Evolutionary conservation across 2,888 invertebrate species (phyloP), one percentile per base, ranked within the genome.

Genomic region (Trypoxylon attenuatum): DNA sequence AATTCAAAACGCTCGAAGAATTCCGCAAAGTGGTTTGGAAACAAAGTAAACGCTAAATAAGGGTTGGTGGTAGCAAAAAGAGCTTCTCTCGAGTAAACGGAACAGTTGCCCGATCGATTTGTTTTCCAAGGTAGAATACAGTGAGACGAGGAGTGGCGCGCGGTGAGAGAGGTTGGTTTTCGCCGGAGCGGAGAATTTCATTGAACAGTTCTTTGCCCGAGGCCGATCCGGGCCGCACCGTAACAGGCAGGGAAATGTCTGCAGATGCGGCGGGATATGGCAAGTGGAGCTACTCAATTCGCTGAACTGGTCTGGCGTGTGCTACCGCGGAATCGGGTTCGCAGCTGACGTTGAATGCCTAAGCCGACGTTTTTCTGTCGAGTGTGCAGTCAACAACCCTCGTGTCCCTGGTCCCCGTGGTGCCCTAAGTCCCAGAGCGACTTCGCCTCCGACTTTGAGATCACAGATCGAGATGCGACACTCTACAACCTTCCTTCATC

Each of bases 281-380:
- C 71, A 74, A 78, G 79, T 75, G 71, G 77, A 76, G 77, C 77
- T 73, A 73, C 69, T 76, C 76, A 75, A 81, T 83, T 83, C 83
- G 78, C 75, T 77, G 83, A 83, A 82, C 82, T 81, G 82, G 81
- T 82, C 80, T 76, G 73, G 70, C 77, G 68, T 72, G 77, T 76
- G 72, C 71, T 76, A 65, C 64, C 63, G 53, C 69, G 60, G 81
- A 79, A 81, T 78, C 76, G 73, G 71, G n/a, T n/a, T 70, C 71
- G 80, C 77, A 79, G 77, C 76, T 78, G 73, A 71, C 67, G 77
- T 78, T 73, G 78, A 78, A 82, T 81, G 72, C 79, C 77, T 72
- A 80, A 79, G 76, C 76, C 76, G 68, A 66, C 62, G 79, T 81
- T 81, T 81, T 82, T 82, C 76, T 76, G 64, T 69, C 69, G 51